Percentiles rank a stretch among this genome's conserved stretches.
Conservation (phyloP, 2,797 vertebrate genomes). For the Eospalax fontanierii region DNA sequence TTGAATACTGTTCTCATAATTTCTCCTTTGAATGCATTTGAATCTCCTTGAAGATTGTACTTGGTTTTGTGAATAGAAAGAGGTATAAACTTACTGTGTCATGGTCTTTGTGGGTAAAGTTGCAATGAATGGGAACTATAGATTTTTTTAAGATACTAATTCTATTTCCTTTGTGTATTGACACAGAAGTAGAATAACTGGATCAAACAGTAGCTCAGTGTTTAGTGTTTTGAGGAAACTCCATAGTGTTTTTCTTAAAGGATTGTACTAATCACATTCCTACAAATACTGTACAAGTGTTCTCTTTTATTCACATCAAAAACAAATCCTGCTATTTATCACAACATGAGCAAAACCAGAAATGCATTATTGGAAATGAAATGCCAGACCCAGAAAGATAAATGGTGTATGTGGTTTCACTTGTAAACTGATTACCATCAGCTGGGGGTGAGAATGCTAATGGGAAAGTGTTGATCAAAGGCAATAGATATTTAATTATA, state of each 20-base stretch:
- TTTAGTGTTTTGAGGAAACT: background rate
- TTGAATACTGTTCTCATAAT: background rate
- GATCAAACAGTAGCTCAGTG: background rate
- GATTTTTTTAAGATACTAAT: background rate
- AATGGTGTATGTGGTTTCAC: background rate
- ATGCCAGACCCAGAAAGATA: background rate
- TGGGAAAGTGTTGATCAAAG: background rate
- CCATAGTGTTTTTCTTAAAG: background rate
- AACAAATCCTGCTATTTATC: background rate
- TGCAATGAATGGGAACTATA: background rate
- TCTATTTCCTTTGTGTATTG: background rate
- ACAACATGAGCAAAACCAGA: background rate
- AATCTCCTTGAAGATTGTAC: background rate
- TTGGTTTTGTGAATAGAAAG: background rate
- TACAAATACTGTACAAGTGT: background rate
- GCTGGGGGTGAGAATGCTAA: too few relatives aligned
- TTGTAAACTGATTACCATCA: background rate
- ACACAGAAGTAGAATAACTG: background rate
- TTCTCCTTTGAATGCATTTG: background rate
- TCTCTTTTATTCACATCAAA: background rate
- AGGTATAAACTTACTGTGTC: background rate
- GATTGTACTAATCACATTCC: background rate
- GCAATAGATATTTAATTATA: background rate
- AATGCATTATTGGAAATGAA: background rate
- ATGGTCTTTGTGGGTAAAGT: background rate